Evolutionary conservation across 1,140 invertebrate species (phyloP).

Genomic region (Frieseomelitta varia): DNA sequence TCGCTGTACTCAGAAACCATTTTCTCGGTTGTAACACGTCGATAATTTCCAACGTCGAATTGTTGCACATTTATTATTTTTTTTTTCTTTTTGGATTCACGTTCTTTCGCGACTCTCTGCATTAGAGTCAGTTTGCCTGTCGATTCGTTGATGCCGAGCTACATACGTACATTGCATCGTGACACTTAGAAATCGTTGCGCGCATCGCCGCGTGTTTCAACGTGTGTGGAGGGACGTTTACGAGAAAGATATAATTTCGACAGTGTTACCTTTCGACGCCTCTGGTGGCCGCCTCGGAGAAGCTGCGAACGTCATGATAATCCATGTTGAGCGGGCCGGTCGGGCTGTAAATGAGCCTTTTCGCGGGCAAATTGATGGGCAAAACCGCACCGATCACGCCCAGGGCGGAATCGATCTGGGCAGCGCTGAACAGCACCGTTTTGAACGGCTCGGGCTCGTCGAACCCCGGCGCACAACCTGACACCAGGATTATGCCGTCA

Average conservation of each 20-base stretch:
- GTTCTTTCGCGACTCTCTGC: no score
- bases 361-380: slow-evolving; percentile 85
- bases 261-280: slow-evolving; percentile 84
- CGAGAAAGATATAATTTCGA: neutral
- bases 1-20: no score
- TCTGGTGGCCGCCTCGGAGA: slow-evolving; percentile 84
- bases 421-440: slow-evolving; percentile 73
- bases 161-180: no score
- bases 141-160: no score
- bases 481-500: slow-evolving; percentile 79
- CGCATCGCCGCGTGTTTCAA: no score
- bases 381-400: slow-evolving; percentile 82
- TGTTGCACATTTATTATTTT: no score
- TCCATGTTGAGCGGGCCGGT: slow-evolving; percentile 90
- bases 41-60: no score
- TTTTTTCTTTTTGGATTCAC: no score
- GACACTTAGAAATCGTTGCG: no score
- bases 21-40: no score
- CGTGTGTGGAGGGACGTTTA: no score
- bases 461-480: slow-evolving; percentile 71
- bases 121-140: no score
- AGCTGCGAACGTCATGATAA: slow-evolving; percentile 91
- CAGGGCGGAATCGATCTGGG: slow-evolving; percentile 75
- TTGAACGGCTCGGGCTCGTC: slow-evolving; percentile 80
- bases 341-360: slow-evolving; percentile 87